Percentiles rank a stretch among this genome's conserved stretches.
phyloP scores from a whole-genome alignment of 2,888 invertebrate species.

The Euclidia mi region DNA sequence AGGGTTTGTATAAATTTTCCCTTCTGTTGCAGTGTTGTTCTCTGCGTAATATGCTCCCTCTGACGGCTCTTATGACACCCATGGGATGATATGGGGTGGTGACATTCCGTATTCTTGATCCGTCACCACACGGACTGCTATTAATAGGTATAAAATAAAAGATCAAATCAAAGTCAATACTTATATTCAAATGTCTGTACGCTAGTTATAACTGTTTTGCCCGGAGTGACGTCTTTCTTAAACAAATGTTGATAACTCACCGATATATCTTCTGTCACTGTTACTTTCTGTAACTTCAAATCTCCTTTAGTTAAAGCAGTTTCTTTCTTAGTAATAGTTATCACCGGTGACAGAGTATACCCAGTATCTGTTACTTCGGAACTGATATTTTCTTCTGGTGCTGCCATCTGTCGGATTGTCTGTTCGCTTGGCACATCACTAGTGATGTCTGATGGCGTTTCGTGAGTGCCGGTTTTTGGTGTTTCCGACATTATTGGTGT shows the following conservation, averaged over 20 bases:
- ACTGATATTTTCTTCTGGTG: constrained; percentile 19
- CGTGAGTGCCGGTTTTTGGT: too few relatives aligned
- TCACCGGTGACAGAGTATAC: constrained; percentile 68
- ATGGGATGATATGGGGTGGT: too few relatives aligned
- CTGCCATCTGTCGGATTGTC: constrained; percentile 57
- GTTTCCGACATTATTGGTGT: constrained; percentile 69
- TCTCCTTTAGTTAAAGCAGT: constrained; percentile 73
- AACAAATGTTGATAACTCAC: constrained; percentile 81
- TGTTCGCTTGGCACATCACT: constrained; percentile 76
- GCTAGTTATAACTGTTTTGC: constrained; percentile 75
- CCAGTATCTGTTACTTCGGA: constrained; percentile 51
- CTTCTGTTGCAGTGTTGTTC: too few relatives aligned
- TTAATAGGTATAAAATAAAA: constrained; percentile 49
- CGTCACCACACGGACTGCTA: too few relatives aligned
- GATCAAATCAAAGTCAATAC: constrained; percentile 55
- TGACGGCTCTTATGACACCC: too few relatives aligned
- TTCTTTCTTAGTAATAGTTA: constrained; percentile 77
- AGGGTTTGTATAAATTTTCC: too few relatives aligned
- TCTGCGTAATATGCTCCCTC: too few relatives aligned
- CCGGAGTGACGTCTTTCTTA: constrained; percentile 72
- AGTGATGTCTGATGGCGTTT: constrained; percentile 64
- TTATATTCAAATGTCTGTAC: constrained; percentile 79
- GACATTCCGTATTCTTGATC: too few relatives aligned
- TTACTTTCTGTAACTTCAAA: constrained; percentile 75
- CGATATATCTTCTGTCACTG: constrained; percentile 78